phyloP scores from a whole-genome alignment of 2,113 vertebrate genomes.

The Tragelaphus imberbis region DNA sequence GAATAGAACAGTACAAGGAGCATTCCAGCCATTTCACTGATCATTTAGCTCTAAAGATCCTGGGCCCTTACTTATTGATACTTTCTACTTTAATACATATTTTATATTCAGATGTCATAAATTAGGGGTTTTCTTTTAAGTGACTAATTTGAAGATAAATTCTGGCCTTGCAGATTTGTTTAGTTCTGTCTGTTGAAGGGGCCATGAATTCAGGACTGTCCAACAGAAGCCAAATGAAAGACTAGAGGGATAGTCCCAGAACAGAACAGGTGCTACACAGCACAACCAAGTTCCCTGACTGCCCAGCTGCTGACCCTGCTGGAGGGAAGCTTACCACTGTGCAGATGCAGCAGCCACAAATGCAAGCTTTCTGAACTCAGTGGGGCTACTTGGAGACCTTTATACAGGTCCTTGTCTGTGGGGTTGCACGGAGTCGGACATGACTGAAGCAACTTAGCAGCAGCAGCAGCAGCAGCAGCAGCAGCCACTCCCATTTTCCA shows the following conservation, averaged over 20 bases:
- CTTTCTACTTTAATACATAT: neutral
- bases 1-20: neutral
- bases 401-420: neutral
- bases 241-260: neutral
- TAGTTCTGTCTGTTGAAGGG: neutral
- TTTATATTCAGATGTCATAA: neutral
- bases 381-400: neutral
- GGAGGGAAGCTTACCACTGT: neutral
- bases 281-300: neutral
- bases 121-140: neutral
- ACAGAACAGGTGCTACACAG: conserved; percentile 41
- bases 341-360: neutral
- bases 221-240: neutral
- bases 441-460: too few species aligned
- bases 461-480: too few species aligned
- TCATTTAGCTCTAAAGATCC: neutral
- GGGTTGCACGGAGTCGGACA: too few species aligned
- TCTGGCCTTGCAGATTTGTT: neutral
- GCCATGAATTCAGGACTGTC: neutral
- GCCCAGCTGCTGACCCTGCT: neutral
- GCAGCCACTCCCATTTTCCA: neutral
- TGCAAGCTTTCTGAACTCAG: neutral
- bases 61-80: neutral
- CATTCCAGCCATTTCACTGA: neutral
- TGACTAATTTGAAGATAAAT: neutral